phyloP scores from a whole-genome alignment of 2,797 vertebrate species.

The Gorsachius magnificus region DNA sequence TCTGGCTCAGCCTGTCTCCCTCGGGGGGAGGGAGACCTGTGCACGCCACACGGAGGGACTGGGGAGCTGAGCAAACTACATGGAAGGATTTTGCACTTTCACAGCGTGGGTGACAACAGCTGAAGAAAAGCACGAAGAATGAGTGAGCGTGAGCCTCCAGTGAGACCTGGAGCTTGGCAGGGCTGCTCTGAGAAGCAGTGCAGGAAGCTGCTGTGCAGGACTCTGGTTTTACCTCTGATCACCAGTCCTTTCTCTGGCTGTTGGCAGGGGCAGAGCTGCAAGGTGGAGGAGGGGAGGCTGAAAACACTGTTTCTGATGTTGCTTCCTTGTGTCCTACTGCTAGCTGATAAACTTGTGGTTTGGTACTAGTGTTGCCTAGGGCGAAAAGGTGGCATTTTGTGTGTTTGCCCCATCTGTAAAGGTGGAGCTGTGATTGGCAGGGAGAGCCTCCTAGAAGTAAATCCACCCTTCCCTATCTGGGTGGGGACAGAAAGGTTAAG shows the following conservation, averaged over 20 bases:
- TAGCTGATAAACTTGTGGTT: not conserved
- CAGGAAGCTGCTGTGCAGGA: not conserved
- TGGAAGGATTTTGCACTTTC: accelerated
- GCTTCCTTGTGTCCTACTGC: not conserved
- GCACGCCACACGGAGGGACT: accelerated
- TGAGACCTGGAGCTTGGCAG: not conserved
- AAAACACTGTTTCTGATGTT: not conserved
- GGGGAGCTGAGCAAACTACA: too few species aligned
- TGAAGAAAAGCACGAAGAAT: not conserved
- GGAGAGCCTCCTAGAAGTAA: not conserved
- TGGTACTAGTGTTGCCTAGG: not conserved
- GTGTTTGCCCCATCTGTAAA: not conserved
- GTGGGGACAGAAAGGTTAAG: not conserved
- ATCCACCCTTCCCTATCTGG: not conserved
- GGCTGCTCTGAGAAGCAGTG: not conserved
- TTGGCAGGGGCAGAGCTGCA: not conserved
- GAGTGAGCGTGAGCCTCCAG: not conserved
- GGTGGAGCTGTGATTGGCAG: not conserved
- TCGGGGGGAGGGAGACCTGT: accelerated
- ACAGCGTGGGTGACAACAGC: not conserved
- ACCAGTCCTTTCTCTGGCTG: not conserved
- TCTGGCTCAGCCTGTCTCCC: accelerated
- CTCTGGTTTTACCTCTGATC: not conserved
- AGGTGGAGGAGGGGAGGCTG: not conserved
- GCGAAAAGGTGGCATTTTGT: not conserved